Percentiles rank a stretch among this genome's conserved stretches.
phyloP scores from a whole-genome alignment of 2,888 invertebrate species.

The Athripsodes cinereus region DNA sequence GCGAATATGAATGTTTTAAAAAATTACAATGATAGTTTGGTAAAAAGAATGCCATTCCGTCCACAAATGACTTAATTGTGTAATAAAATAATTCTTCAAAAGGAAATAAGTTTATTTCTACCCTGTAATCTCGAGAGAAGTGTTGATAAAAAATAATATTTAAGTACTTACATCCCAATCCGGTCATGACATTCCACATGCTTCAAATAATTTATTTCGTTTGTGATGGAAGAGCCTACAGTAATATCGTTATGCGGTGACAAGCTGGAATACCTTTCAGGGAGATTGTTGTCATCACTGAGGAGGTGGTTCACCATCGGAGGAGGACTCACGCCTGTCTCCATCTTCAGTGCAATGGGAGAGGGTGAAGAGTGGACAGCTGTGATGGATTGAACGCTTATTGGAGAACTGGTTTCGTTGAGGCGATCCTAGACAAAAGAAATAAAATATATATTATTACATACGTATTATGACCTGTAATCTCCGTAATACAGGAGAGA shows the following conservation, averaged over 20 bases:
- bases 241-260: slow-evolving; percentile 6
- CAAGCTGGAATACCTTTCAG: neutral
- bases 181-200: slow-evolving; percentile 7
- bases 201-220: slow-evolving; percentile 6
- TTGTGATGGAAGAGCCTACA: slow-evolving; percentile 9
- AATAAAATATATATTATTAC: neutral
- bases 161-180: slow-evolving; percentile 8
- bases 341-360: slow-evolving; percentile 23
- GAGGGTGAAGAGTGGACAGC: slow-evolving; percentile 20
- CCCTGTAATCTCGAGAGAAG: too few relatives aligned
- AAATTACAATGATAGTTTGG: too few relatives aligned
- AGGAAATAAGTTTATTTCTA: too few relatives aligned
- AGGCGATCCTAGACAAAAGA: slow-evolving; percentile 19
- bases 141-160: too few relatives aligned
- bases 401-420: slow-evolving; percentile 15
- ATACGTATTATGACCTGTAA: neutral
- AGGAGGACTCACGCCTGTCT: slow-evolving; percentile 20
- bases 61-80: too few relatives aligned
- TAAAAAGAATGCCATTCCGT: too few relatives aligned
- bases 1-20: too few relatives aligned
- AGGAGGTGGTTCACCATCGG: neutral
- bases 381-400: slow-evolving; percentile 12
- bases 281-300: neutral
- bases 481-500: too few relatives aligned
- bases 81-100: too few relatives aligned